Percentiles rank a stretch among this genome's conserved stretches.
These are phyloP conservation scores for Pseudobourletiella spinata DNA, from an alignment of 1,140 invertebrate genomes.

Conservation along the genomic window DNA sequence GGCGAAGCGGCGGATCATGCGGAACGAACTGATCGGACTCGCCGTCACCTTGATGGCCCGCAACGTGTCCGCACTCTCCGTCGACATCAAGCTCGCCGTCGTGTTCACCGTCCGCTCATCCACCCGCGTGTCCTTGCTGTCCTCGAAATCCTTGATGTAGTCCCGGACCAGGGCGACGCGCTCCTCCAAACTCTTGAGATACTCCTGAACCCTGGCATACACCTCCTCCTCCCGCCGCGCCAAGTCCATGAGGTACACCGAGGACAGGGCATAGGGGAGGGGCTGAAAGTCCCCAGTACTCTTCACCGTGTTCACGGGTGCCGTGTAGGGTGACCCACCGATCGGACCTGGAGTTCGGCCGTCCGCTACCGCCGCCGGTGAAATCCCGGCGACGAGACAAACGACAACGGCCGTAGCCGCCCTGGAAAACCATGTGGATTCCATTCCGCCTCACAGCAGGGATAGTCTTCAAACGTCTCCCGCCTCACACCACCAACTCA, in stretches of 20 bases:
- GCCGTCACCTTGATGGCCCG: slow-evolving; percentile 18
- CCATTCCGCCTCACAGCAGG: too few relatives aligned
- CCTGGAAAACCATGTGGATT: too few relatives aligned
- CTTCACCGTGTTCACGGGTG: neutral
- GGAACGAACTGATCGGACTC: slow-evolving; percentile 25
- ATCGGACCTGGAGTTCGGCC: slow-evolving; percentile 4
- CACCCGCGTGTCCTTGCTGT: slow-evolving; percentile 2
- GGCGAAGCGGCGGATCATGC: slow-evolving; percentile 33
- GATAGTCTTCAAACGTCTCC: too few relatives aligned
- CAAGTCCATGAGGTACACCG: slow-evolving; percentile 28
- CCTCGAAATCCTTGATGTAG: slow-evolving; percentile 33
- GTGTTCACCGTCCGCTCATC: neutral
- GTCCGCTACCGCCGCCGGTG: too few relatives aligned
- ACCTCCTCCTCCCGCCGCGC: slow-evolving; percentile 20
- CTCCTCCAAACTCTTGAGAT: neutral
- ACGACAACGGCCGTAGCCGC: too few relatives aligned
- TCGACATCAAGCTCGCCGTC: neutral
- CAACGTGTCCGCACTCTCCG: neutral
- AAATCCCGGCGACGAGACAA: too few relatives aligned
- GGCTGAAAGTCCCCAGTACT: slow-evolving; percentile 2
- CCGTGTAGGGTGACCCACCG: slow-evolving; percentile 2
- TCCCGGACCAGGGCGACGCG: neutral
- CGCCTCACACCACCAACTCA: too few relatives aligned
- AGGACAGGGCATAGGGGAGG: slow-evolving; percentile 30
- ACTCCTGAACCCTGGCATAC: slow-evolving; percentile 5